Conservation (phyloP, 2,797 vertebrate genomes). For the Betta splendens region DNA sequence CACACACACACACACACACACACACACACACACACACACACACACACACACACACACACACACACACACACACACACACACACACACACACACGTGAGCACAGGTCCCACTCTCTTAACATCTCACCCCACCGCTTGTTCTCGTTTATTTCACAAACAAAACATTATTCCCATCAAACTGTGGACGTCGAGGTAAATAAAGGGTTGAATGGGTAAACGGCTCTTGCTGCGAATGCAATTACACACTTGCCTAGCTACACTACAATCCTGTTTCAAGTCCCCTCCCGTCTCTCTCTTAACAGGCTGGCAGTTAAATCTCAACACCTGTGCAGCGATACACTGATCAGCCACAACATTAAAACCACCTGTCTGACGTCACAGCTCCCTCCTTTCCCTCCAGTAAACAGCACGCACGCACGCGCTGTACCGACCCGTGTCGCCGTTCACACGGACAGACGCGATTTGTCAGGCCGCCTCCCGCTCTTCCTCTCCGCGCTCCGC, state of each 20-base stretch:
- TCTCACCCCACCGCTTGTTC: constrained; percentile 39
- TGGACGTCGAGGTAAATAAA: constrained; percentile 31
- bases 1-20: constrained; percentile 36
- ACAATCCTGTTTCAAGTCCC: constrained; percentile 32
- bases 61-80: constrained; percentile 24
- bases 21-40: constrained; percentile 13
- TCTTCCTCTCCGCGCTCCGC: too few species aligned
- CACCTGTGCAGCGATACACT: constrained; percentile 7
- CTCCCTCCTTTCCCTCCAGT: not conserved
- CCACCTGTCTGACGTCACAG: too few species aligned
- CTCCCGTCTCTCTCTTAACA: constrained; percentile 47
- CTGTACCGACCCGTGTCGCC: too few species aligned
- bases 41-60: constrained; percentile 52
- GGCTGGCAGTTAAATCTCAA: constrained; percentile 33
- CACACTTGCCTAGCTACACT: constrained; percentile 23
- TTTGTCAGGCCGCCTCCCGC: too few species aligned
- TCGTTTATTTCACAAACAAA: constrained; percentile 53
- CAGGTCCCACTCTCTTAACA: constrained; percentile 15
- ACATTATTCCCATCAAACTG: constrained; percentile 46
- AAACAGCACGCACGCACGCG: not conserved
- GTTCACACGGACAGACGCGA: too few species aligned
- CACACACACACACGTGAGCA: constrained; percentile 19
- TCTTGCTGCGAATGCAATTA: constrained; percentile 12
- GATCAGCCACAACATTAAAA: not conserved
- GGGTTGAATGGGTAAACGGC: constrained; percentile 40